phyloP scores from a whole-genome alignment of 1,140 invertebrate species.

The Euura saliciscinereae region DNA sequence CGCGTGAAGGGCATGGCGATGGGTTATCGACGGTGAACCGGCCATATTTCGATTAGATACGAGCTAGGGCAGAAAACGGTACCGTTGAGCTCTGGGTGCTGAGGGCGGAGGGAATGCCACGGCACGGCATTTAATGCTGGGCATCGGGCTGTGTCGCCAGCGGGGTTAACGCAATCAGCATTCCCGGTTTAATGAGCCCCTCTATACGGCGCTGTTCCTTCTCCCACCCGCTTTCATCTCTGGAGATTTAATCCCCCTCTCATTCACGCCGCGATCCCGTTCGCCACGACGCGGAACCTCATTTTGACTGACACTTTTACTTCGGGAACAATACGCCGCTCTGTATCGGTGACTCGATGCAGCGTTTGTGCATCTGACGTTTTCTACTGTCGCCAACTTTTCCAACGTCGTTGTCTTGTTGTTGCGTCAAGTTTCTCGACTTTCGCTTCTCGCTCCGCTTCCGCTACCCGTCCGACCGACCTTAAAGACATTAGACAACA shows the following conservation, averaged over 20 bases:
- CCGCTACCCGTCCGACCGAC: too few relatives aligned
- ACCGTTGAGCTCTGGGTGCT: not conserved
- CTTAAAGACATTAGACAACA: too few relatives aligned
- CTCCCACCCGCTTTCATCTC: constrained; percentile 14
- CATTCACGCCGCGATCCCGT: not conserved
- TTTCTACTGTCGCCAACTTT: too few relatives aligned
- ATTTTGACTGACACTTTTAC: not conserved
- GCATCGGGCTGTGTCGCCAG: constrained; percentile 15
- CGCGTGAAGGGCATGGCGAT: not conserved
- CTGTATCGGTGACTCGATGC: not conserved
- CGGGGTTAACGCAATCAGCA: constrained; percentile 48
- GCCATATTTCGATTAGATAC: constrained; percentile 11
- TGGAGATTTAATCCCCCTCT: constrained; percentile 5
- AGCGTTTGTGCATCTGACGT: not conserved
- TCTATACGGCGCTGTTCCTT: not conserved
- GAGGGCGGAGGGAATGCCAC: not conserved
- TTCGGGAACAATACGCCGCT: too few relatives aligned
- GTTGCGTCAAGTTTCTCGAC: constrained; percentile 35
- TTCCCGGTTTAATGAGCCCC: constrained; percentile 48
- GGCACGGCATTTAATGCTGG: constrained; percentile 10
- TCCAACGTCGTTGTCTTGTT: constrained; percentile 5
- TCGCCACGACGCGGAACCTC: not conserved
- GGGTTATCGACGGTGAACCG: constrained; percentile 11
- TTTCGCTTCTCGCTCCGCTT: constrained; percentile 31
- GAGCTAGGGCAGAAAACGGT: not conserved